Conservation (phyloP, 2,888 invertebrate genomes). For the Xestia xanthographa region DNA sequence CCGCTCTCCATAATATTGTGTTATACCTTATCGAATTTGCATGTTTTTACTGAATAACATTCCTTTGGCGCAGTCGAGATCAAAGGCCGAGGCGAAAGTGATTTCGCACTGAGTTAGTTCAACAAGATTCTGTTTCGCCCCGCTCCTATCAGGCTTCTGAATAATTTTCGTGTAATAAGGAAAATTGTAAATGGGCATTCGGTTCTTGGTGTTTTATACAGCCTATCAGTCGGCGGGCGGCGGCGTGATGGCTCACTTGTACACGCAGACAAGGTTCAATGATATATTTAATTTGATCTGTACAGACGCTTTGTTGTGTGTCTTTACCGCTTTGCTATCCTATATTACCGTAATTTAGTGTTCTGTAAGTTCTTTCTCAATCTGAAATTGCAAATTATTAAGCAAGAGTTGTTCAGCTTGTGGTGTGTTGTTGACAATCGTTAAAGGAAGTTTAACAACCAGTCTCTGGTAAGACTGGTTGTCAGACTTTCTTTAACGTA, state of each 20-base stretch:
- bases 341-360: not conserved
- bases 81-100: constrained; percentile 89
- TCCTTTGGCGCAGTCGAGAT: constrained; percentile 89
- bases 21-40: constrained; percentile 91
- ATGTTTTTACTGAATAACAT: constrained; percentile 91
- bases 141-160: constrained; percentile 84
- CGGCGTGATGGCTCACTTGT: constrained; percentile 25
- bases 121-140: constrained; percentile 89
- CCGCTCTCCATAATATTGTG: constrained; percentile 88
- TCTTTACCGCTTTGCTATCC: not conserved
- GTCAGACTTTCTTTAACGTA: too few species aligned
- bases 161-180: constrained; percentile 89
- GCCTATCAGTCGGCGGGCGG: constrained; percentile 45
- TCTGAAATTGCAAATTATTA: not conserved
- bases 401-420: not conserved
- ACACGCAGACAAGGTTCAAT: not conserved
- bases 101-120: constrained; percentile 90
- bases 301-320: not conserved
- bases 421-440: too few species aligned
- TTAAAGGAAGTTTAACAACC: too few species aligned
- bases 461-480: too few species aligned
- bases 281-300: not conserved
- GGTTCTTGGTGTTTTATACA: constrained; percentile 77
- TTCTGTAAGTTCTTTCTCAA: not conserved
- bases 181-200: constrained; percentile 88